These are phyloP conservation scores for Astropecten irregularis DNA, from an alignment of 53 echinoderm and acorn worm genomes.

Conservation along the genomic window DNA sequence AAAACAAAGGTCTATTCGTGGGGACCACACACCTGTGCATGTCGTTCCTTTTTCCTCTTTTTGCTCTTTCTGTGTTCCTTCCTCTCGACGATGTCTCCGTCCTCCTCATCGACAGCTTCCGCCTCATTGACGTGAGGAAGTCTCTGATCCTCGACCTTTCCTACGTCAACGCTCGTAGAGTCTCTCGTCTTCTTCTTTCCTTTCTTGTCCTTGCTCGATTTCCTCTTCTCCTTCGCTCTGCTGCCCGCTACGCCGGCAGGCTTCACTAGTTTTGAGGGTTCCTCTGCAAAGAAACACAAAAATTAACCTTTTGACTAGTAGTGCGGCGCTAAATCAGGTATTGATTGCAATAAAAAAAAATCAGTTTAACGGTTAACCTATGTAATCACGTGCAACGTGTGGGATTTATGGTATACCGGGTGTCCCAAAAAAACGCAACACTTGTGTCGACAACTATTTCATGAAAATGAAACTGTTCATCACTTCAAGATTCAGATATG, in stretches of 20 bases:
- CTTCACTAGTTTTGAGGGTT: neutral
- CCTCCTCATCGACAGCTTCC: neutral
- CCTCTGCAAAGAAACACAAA: neutral
- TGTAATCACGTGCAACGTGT: no score
- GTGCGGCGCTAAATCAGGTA: no score
- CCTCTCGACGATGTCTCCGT: neutral
- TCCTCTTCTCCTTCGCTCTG: neutral
- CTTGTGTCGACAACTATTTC: no score
- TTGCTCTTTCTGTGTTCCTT: constrained; percentile 37
- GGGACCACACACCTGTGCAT: constrained; percentile 7
- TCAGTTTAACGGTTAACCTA: no score
- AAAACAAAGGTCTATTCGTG: neutral
- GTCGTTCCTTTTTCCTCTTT: constrained; percentile 23
- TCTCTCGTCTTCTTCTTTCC: no score
- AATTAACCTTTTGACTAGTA: no score
- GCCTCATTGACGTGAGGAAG: neutral
- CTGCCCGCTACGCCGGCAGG: neutral
- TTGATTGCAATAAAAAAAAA: no score
- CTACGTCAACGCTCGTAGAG: no score
- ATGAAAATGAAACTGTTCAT: no score
- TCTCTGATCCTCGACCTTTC: neutral
- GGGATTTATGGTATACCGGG: no score
- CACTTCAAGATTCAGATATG: no score
- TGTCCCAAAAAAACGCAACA: no score
- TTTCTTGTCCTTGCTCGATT: constrained; percentile 28